phyloP scores from a whole-genome alignment of 2,888 invertebrate genomes.

The Eristalis tenax region DNA sequence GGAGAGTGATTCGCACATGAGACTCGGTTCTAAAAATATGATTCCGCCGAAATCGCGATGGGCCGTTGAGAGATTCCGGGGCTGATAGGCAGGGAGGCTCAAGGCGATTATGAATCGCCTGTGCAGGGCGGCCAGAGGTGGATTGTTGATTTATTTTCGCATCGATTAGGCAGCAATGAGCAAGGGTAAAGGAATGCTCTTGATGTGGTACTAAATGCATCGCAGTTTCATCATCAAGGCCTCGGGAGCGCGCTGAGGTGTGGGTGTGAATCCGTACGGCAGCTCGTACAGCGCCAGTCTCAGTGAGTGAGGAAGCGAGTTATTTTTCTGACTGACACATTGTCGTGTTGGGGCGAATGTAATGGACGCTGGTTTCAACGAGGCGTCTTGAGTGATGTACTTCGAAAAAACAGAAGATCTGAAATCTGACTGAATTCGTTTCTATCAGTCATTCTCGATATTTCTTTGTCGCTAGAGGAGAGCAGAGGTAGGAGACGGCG shows the following conservation, averaged over 20 bases:
- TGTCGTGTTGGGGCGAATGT: neutral
- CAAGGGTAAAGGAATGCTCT: neutral
- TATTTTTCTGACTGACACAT: neutral
- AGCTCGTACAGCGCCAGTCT: neutral
- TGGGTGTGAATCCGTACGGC: neutral
- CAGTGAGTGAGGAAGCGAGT: neutral
- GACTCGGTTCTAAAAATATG: conserved; percentile 29
- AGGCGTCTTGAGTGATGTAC: too few species aligned
- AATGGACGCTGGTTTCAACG: neutral
- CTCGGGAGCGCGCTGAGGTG: neutral
- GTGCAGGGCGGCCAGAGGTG: neutral
- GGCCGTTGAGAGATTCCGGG: neutral
- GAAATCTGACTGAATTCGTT: too few species aligned
- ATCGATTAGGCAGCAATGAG: neutral
- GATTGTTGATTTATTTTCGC: neutral
- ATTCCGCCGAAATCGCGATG: neutral
- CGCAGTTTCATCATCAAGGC: neutral
- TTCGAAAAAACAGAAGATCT: too few species aligned
- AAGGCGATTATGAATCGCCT: neutral
- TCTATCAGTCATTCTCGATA: too few species aligned
- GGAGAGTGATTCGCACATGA: conserved; percentile 32
- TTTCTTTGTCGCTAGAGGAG: too few species aligned
- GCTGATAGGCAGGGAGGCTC: neutral
- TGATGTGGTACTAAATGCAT: neutral
- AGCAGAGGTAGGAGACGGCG: too few species aligned